Evolutionary conservation across 2,888 invertebrate species (phyloP).

Genomic region (Brachynemurus nebulosus): DNA sequence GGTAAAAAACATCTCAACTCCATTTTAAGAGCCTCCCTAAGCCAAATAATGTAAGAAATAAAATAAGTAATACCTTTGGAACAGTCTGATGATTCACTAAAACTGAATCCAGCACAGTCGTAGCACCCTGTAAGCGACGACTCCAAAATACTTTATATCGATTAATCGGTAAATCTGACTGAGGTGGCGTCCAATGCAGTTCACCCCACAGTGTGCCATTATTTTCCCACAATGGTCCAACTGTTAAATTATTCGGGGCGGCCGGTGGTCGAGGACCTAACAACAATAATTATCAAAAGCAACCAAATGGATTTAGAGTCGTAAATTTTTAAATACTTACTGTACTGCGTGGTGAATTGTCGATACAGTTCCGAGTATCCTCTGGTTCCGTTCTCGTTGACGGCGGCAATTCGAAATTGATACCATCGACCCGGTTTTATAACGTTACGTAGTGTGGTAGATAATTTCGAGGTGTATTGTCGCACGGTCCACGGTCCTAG

Average conservation of each 20-base stretch:
- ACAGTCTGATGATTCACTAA: slow-evolving; percentile 47
- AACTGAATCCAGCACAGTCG: slow-evolving; percentile 44
- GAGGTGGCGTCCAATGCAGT: slow-evolving; percentile 53
- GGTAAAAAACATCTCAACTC: too few species aligned
- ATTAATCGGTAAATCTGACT: slow-evolving; percentile 54
- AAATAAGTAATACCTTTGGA: slow-evolving; percentile 36
- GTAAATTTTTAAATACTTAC: background rate
- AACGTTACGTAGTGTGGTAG: slow-evolving; percentile 38
- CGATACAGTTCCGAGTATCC: slow-evolving; percentile 51
- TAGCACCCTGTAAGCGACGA: slow-evolving; percentile 44
- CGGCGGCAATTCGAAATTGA: slow-evolving; percentile 62
- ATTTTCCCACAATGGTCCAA: slow-evolving; percentile 32
- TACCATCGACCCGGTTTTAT: slow-evolving; percentile 63
- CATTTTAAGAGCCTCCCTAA: too few species aligned
- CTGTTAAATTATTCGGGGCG: slow-evolving; percentile 44
- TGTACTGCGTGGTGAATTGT: slow-evolving; percentile 40
- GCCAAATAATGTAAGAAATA: too few species aligned
- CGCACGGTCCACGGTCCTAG: slow-evolving; percentile 51
- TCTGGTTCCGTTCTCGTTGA: slow-evolving; percentile 54
- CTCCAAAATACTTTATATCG: slow-evolving; percentile 66
- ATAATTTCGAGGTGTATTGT: slow-evolving; percentile 37
- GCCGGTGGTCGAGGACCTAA: slow-evolving; percentile 46
- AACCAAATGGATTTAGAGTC: background rate
- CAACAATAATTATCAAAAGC: slow-evolving; percentile 7
- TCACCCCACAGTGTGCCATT: slow-evolving; percentile 38